Base-by-base conservation (phyloP, 2,888 invertebrate genomes). In the Drosophila niveifrons region DNA sequence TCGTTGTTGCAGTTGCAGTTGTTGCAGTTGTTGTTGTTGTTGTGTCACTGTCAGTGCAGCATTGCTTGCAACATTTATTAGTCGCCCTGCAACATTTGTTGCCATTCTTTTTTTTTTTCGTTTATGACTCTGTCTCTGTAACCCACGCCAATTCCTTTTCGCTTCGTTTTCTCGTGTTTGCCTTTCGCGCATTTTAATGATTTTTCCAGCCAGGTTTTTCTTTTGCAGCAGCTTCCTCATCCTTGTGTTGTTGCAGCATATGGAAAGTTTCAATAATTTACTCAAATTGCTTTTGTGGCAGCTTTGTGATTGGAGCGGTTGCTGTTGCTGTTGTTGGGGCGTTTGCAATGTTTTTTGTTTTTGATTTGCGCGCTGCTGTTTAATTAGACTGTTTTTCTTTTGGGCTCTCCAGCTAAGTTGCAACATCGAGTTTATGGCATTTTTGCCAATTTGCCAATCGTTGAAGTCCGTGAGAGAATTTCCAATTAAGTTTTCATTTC, bases 241-340 rank as follows among this genome's bases (percentile, higher is more conserved):
- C 75, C 82, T 64, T 65, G 46, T 69, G 36, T 65, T 58, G 41
- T 50, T 70, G 74, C 88, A 87, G 74, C 88, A 87, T 78, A 82
- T 81, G 81, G 68, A 87, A 82, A 81, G 79, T 74, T 78, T 81
- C 74, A 84, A 84, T 89, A 84, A 84, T 84, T 84, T 84, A 89
- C 68, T 62, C 67, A 71, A 89, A 89, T 89, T 89, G 84, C 89
- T 73, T 73, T 81, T 68, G 66, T 72, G 75, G 67, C 74, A 76
- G 69, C 59, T 67, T 74, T 74, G 66, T 2, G 47, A 51, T 23
- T 63, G 68, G n/a, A n/a, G n/a, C n/a, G n/a, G n/a, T 44, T 64
- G 78, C n/a, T 36, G 18, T 13, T 48, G 67, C 57, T 51, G 58
- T 2, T 52, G 51, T 23, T 75, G 72, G 80, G 82, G 47, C 85